A percentile compares a stretch with the other conserved stretches of the same genome.
Evolutionary conservation across 2,888 invertebrate species (phyloP).

Genomic region (Zygaena filipendulae): DNA sequence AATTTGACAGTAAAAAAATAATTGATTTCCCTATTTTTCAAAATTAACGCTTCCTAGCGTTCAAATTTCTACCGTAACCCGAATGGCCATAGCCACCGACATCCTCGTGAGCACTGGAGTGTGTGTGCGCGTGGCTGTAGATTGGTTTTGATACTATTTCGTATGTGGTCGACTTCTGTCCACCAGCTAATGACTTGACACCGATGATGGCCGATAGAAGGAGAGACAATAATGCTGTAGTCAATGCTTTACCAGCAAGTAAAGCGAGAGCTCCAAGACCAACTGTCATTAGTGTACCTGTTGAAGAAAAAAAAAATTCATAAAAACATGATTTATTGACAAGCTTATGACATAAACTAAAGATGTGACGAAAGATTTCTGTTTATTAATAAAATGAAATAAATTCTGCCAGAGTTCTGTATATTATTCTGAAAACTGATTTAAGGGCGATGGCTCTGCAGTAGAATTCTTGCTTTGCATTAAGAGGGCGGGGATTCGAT

Average conservation of each 20-base stretch:
- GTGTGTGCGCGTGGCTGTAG: conserved; percentile 73
- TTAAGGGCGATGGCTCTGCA: no score
- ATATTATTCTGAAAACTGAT: no score
- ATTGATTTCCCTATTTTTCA: no score
- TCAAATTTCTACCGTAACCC: conserved; percentile 58
- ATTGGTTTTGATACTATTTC: conserved; percentile 87
- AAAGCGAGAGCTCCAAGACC: conserved; percentile 80
- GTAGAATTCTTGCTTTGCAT: no score
- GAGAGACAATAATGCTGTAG: conserved; percentile 84
- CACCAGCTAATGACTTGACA: conserved; percentile 76
- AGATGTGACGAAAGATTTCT: not conserved
- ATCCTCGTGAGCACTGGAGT: conserved; percentile 71
- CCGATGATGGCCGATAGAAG: conserved; percentile 82
- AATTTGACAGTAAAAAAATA: no score
- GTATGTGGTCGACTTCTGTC: conserved; percentile 81
- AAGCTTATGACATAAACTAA: not conserved
- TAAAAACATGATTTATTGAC: conserved; percentile 1
- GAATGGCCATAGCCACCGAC: conserved; percentile 64
- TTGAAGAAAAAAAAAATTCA: conserved; percentile 7
- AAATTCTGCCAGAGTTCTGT: no score
- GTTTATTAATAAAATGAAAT: not conserved
- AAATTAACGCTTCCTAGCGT: conserved; percentile 34
- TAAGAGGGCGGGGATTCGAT: no score
- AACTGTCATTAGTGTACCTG: conserved; percentile 78
- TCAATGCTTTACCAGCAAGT: conserved; percentile 84